phyloP scores from a whole-genome alignment of 2,113 vertebrate genomes.

The Synodontis membranacea region DNA sequence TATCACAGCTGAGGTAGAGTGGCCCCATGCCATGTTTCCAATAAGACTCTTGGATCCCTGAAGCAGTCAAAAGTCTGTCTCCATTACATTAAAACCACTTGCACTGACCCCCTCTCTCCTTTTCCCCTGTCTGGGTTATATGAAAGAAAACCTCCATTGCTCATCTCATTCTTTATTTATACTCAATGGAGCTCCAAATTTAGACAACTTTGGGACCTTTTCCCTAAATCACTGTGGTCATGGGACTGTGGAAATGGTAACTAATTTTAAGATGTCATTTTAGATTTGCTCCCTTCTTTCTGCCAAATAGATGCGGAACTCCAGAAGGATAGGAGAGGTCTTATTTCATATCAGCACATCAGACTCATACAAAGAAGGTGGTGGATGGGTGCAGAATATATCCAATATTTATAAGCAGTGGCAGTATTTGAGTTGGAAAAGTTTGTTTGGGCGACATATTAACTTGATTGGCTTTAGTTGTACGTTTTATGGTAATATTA shows the following conservation, averaged over 20 bases:
- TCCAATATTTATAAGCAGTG: background rate
- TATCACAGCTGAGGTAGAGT: slow-evolving; percentile 65
- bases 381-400: background rate
- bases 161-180: slow-evolving; percentile 65
- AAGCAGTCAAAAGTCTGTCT: slow-evolving; percentile 73
- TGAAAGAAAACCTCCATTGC: slow-evolving; percentile 64
- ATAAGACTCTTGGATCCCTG: slow-evolving; percentile 69
- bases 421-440: background rate
- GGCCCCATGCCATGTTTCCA: slow-evolving; percentile 68
- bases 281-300: slow-evolving; percentile 44
- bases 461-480: background rate
- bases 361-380: background rate
- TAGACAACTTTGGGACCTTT: slow-evolving; percentile 42
- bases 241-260: slow-evolving; percentile 37
- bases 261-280: slow-evolving; percentile 53
- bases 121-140: slow-evolving; percentile 61
- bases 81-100: slow-evolving; percentile 69
- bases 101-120: slow-evolving; percentile 64
- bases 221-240: slow-evolving; percentile 35
- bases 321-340: background rate
- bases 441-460: background rate
- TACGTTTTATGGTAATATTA: background rate
- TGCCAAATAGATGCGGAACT: slow-evolving; percentile 20
- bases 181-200: slow-evolving; percentile 50
- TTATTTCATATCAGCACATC: slow-evolving; percentile 29